Evolutionary conservation across 1,140 invertebrate genomes (phyloP), one percentile per base, ranked within the genome.

Genomic region (Eubasilissa regina): DNA sequence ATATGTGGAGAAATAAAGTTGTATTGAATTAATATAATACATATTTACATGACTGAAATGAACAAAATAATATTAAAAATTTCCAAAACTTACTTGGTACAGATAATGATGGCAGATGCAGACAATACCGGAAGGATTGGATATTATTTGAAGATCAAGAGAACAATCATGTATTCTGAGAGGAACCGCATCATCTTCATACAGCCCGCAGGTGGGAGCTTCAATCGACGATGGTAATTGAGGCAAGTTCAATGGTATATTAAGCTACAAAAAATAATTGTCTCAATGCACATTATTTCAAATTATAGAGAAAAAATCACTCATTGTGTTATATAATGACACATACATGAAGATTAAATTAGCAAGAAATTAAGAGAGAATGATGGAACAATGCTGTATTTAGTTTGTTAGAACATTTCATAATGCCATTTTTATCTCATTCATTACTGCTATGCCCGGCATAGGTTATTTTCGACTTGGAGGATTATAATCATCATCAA

Each of bases 91-190:
- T 73, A 93, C 93, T 86, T 95, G 93, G 85, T 96, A 96, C 0
- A 96, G 87, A 84, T 96, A 96, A 87, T 96, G 94, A 87, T 96
- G 95, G 83, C 95, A 96, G 58, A 96, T 93, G 82, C 94, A 95
- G 17, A 96, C 92, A 84, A 94, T 90, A 74, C 95, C 95, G 8
- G 88, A 87, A 78, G 91, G 91, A 47, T 92, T 90, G 25, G 94
- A 93, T 56, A 95, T 89, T 58, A 96, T 94, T 82, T 94, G 92
- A 9, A 96, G 88, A 89, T 96, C 94, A 25, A 96, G 86, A 9
- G 94, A 94, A 85, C 94, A 94, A 85, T 96, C 94, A 84, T 95
- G 94, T 21, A 95, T 92, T 72, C 94, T 89, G 53, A 95, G 86
- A 0, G 94, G 95, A 81, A 94, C 92, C 1, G 93, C 92, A 84